A percentile compares a stretch with the other conserved stretches of the same genome.
These are phyloP conservation scores for Trichonephila clavata DNA, from an alignment of 1,140 invertebrate genomes.

Conservation along the genomic window DNA sequence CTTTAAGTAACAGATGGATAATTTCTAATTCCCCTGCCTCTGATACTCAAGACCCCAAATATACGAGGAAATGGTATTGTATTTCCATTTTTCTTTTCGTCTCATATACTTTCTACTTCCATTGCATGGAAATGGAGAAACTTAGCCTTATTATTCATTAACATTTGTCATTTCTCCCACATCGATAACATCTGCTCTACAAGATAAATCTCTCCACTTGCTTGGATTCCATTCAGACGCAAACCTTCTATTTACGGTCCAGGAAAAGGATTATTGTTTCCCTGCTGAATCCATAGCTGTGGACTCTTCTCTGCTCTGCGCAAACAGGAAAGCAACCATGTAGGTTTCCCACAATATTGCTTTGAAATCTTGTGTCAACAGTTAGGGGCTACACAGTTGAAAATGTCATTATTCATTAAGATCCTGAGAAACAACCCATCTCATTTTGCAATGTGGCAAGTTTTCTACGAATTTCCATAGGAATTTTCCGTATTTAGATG, in stretches of 20 bases:
- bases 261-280: constrained; percentile 53
- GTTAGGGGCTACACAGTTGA: constrained; percentile 34
- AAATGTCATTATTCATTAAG: constrained; percentile 62
- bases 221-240: background rate
- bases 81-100: background rate
- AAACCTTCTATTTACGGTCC: constrained; percentile 31
- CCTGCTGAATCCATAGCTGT: constrained; percentile 38
- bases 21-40: no score
- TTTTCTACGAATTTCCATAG: background rate
- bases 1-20: no score
- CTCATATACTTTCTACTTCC: background rate
- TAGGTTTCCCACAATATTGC: constrained; percentile 63
- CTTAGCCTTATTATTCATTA: constrained; percentile 39
- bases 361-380: constrained; percentile 36
- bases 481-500: constrained; percentile 10
- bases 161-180: constrained; percentile 8
- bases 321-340: constrained; percentile 21
- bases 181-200: constrained; percentile 27
- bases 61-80: background rate
- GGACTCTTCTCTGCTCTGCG: background rate
- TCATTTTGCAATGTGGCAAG: constrained; percentile 17
- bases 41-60: no score
- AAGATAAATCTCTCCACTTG: constrained; percentile 45
- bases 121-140: background rate
- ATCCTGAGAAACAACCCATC: constrained; percentile 29